A percentile compares a stretch with the other conserved stretches of the same genome.
Conservation (phyloP, 1,140 invertebrate genomes). For the Macrostomum lignano region DNA sequence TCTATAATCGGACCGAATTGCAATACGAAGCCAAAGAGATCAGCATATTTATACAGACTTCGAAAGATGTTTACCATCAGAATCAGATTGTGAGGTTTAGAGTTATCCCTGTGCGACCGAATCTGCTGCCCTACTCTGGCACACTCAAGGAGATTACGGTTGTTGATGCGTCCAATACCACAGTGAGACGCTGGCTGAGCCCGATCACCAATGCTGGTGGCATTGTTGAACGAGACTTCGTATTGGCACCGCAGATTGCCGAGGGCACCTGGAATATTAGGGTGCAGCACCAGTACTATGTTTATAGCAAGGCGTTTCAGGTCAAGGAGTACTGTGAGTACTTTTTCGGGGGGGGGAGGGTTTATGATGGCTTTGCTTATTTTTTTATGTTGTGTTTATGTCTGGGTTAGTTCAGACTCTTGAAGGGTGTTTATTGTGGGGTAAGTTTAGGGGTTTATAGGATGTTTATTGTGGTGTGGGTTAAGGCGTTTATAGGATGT, state of each 20-base stretch:
- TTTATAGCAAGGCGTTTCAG: no score
- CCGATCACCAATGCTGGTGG: conserved; percentile 39
- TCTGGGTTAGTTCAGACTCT: no score
- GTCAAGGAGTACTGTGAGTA: no score
- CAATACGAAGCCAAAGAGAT: conserved; percentile 19
- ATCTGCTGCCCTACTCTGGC: conserved; percentile 14
- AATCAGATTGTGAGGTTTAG: conserved; percentile 39
- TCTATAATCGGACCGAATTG: conserved; percentile 19
- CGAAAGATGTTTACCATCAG: conserved; percentile 34
- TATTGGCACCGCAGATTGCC: conserved; percentile 58
- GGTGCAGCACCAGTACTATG: no score
- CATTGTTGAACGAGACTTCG: no score
- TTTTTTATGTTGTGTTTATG: no score
- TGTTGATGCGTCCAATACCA: conserved; percentile 40
- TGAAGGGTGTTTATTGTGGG: no score
- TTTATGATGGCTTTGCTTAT: no score
- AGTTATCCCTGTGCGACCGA: conserved; percentile 18
- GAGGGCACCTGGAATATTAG: conserved; percentile 78
- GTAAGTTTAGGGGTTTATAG: no score
- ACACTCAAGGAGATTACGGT: conserved; percentile 9
- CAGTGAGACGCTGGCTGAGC: conserved; percentile 63
- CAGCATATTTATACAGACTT: conserved; percentile 66
- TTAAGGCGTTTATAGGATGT: no score
- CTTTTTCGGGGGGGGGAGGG: no score
- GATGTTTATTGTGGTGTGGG: no score